Evolutionary conservation across 2,113 vertebrate genomes (phyloP).

Genomic region (Cavia porcellus): DNA sequence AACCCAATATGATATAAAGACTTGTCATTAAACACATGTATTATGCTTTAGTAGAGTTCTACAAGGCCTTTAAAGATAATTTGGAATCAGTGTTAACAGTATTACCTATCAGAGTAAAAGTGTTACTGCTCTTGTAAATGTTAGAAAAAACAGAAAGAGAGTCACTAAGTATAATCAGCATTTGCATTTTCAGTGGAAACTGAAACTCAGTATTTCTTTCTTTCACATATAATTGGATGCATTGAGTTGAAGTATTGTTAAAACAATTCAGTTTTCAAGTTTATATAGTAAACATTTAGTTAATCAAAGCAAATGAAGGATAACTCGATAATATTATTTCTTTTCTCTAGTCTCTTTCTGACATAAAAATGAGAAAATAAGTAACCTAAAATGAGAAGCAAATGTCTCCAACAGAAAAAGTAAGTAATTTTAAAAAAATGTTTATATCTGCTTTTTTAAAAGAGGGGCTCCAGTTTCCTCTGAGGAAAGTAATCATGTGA

Average conservation of each 20-base stretch:
- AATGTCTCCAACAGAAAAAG: background rate
- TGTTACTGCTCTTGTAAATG: background rate
- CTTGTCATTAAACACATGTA: background rate
- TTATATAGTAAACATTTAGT: background rate
- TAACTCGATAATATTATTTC: background rate
- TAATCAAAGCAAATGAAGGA: background rate
- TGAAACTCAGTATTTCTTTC: background rate
- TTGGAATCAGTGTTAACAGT: background rate
- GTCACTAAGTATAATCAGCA: background rate
- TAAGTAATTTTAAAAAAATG: background rate
- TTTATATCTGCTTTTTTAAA: constrained; percentile 37
- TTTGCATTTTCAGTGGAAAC: background rate
- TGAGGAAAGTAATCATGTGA: background rate
- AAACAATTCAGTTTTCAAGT: background rate
- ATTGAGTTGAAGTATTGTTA: background rate
- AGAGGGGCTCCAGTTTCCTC: background rate
- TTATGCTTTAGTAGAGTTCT: background rate
- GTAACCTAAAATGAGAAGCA: background rate
- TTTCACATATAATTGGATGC: background rate
- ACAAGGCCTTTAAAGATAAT: background rate
- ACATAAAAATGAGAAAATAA: background rate
- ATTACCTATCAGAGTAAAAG: background rate
- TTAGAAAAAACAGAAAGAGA: background rate
- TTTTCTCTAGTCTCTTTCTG: background rate
- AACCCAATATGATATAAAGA: background rate